Conservation (phyloP, 2,888 invertebrate genomes). For the Tuberolachnus salignus region DNA sequence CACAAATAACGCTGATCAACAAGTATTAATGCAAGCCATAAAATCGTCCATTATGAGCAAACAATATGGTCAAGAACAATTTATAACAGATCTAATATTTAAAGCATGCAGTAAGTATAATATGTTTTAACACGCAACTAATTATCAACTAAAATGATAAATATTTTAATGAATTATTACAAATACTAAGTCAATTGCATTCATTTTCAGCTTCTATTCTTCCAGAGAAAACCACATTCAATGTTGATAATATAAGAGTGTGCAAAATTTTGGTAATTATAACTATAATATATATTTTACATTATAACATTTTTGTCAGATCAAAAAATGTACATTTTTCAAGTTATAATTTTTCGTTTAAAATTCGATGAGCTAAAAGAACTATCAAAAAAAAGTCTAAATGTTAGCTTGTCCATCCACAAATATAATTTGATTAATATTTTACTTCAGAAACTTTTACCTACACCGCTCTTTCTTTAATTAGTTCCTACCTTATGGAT, state of each 20-base stretch:
- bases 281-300: background rate
- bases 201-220: constrained; percentile 75
- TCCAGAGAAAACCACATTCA: constrained; percentile 86
- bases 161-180: too few relatives aligned
- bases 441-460: too few relatives aligned
- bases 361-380: too few relatives aligned
- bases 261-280: constrained; percentile 76
- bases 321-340: too few relatives aligned
- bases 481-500: too few relatives aligned
- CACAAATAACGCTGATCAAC: constrained; percentile 64
- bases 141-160: too few relatives aligned
- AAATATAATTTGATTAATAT: background rate
- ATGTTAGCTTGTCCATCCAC: too few relatives aligned
- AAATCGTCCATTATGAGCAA: constrained; percentile 92
- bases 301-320: background rate
- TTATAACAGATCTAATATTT: constrained; percentile 82
- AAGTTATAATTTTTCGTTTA: too few relatives aligned
- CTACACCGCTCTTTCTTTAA: too few relatives aligned
- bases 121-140: too few relatives aligned
- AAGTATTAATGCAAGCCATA: constrained; percentile 76
- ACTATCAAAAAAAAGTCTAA: too few relatives aligned
- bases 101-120: constrained; percentile 73
- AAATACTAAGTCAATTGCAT: background rate
- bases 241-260: constrained; percentile 96
- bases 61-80: constrained; percentile 96